A percentile compares a stretch with the other conserved stretches of the same genome.
Conservation (phyloP, 1,140 invertebrate species). For the Cydia fagiglandana region DNA sequence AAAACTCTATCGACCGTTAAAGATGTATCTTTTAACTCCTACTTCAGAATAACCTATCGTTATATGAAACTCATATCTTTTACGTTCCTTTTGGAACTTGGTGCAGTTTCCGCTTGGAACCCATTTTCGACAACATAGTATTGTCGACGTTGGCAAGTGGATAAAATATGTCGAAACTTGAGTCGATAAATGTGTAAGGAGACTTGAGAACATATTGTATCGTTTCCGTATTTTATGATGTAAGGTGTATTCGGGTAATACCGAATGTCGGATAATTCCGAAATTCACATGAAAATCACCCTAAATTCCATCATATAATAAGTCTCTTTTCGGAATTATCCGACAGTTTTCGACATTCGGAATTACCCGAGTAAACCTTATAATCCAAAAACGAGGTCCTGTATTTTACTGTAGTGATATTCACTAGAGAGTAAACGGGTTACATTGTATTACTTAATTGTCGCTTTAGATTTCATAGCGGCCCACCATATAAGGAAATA, state of each 20-base stretch:
- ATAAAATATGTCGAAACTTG: conserved; percentile 7
- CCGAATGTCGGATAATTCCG: no score
- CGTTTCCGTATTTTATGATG: not conserved
- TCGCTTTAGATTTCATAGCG: no score
- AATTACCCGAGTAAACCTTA: no score
- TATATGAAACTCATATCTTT: conserved; percentile 26
- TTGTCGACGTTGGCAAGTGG: not conserved
- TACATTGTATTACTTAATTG: no score
- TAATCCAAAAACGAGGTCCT: not conserved
- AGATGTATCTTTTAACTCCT: conserved; percentile 51
- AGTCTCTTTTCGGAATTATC: no score
- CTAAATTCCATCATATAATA: no score
- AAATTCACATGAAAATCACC: no score
- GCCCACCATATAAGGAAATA: no score
- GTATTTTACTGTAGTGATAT: not conserved
- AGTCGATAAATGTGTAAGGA: conserved; percentile 8
- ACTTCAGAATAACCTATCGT: not conserved
- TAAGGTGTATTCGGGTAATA: no score
- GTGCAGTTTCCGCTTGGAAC: conserved; percentile 10
- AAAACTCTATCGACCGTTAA: conserved; percentile 59
- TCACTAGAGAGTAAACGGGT: not conserved
- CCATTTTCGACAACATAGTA: conserved; percentile 9
- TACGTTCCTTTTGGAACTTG: conserved; percentile 33
- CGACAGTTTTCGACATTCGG: no score
- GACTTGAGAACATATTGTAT: conserved; percentile 32